Base-by-base conservation (phyloP, 2,888 invertebrate genomes). In the Trachelus troglodyta region DNA sequence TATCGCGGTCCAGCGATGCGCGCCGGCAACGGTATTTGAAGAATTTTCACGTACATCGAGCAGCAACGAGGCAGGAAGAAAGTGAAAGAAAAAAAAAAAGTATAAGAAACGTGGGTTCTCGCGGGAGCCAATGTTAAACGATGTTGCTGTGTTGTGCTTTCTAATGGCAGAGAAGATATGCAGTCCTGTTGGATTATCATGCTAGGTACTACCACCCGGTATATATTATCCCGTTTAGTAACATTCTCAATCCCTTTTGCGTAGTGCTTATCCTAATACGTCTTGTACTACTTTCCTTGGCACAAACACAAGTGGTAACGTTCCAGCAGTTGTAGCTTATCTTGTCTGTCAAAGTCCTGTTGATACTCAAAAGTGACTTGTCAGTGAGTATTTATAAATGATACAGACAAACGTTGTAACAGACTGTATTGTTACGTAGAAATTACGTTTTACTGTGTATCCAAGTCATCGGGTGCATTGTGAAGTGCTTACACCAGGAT, bases 31-130 rank as follows among this genome's bases (percentile, higher is more conserved):
- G 73, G n/a, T 11, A 37, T 31, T 33, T 33, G 31, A 23, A 56
- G 37, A 40, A 23, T 69, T 35, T 69, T 35, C 56, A 34, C 76
- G 34, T 71, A 35, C 12, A 33, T 69, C 30, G 34, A 56, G 35
- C 15, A 34, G 23, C n/a, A 30, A 75, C 69, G 69, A 31, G 71
- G 37, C 34, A 31, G 56, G 35, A 69, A n/a, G 69, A 68, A 77
- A 69, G 71, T 56, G 78, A 74, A 40, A 76, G 71, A 34, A 23
- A 35, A 76, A 74, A 34, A 23, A 35, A 23, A 68, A 34, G 35
- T 12, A 12, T 35, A 35, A 35, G 12, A 69, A 34, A 69, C 75
- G 75, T 75, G 74, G 71, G 69, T 73, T 31, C 73, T 34, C 12
- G 15, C 34, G 71, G 37, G 69, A 30, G 68, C 69, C 35, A 56